Evolutionary conservation across 1,140 invertebrate species (phyloP).

Genomic region (Latrodectus geometricus): DNA sequence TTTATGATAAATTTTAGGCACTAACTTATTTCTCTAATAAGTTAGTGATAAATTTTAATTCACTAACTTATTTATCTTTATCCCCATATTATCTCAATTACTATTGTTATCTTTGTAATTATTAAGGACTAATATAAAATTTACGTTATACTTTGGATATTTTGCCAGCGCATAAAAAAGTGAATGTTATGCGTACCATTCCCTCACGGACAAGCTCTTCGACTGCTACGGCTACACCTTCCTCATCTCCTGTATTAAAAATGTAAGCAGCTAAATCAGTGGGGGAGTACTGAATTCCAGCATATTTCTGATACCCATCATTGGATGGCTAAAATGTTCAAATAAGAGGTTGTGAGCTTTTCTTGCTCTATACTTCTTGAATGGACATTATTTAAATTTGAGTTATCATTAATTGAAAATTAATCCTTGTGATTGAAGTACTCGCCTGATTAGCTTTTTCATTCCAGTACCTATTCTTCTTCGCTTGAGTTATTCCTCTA

Average conservation of each 20-base stretch:
- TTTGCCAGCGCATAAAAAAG: too few species aligned
- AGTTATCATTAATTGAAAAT: too few species aligned
- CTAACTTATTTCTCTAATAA: too few species aligned
- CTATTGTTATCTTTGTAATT: too few species aligned
- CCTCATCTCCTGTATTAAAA: slow-evolving; percentile 82
- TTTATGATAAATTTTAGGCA: too few species aligned
- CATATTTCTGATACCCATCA: slow-evolving; percentile 14
- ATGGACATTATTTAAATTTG: too few species aligned
- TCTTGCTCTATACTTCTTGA: too few species aligned
- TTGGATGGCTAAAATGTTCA: not conserved
- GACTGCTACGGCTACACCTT: slow-evolving; percentile 78
- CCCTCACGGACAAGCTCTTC: slow-evolving; percentile 80
- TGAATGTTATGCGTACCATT: slow-evolving; percentile 71
- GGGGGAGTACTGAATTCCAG: slow-evolving; percentile 50
- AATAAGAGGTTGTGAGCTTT: not conserved
- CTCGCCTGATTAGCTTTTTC: slow-evolving; percentile 7
- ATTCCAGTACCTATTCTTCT: slow-evolving; percentile 42
- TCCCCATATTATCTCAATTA: too few species aligned
- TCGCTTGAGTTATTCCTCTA: slow-evolving; percentile 44
- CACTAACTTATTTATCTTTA: too few species aligned
- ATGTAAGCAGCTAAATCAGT: slow-evolving; percentile 77
- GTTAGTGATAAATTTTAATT: too few species aligned
- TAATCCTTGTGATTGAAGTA: not conserved
- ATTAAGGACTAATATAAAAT: too few species aligned
- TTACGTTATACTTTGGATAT: too few species aligned